These are phyloP conservation scores for Ips nitidus DNA, from an alignment of 1,140 invertebrate species.

Conservation along the genomic window DNA sequence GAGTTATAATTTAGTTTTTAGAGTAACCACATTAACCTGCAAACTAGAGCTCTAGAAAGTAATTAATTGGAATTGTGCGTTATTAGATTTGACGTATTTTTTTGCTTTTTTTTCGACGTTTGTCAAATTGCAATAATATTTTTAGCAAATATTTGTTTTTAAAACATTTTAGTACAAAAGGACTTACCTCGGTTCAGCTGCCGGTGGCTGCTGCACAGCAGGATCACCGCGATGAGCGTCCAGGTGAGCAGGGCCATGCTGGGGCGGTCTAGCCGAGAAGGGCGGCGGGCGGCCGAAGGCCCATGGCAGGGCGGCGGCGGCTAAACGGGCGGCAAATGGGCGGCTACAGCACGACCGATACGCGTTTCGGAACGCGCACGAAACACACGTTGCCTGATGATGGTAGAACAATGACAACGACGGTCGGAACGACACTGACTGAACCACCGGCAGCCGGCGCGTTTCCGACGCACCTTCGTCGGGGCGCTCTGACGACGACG, in stretches of 20 bases:
- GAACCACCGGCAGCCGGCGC: constrained; percentile 21
- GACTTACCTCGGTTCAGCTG: constrained; percentile 31
- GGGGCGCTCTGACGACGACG: constrained; percentile 19
- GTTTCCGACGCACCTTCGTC: constrained; percentile 29
- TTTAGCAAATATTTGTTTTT: too few species aligned
- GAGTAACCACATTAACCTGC: background rate
- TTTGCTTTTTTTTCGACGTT: too few species aligned
- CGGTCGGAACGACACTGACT: constrained; percentile 27
- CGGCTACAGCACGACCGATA: constrained; percentile 16
- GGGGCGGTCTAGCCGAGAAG: constrained; percentile 37
- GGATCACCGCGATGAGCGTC: constrained; percentile 35
- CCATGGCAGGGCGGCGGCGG: constrained; percentile 35
- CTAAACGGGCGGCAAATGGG: constrained; percentile 16
- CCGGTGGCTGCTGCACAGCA: constrained; percentile 32
- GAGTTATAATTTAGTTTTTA: background rate
- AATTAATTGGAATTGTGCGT: too few species aligned
- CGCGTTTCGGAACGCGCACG: constrained; percentile 16
- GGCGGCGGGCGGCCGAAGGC: constrained; percentile 33
- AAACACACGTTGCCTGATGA: background rate
- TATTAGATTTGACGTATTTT: too few species aligned
- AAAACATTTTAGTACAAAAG: background rate
- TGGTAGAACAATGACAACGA: background rate
- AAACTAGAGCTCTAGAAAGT: too few species aligned
- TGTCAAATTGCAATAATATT: too few species aligned
- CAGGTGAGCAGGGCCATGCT: constrained; percentile 36